These are phyloP conservation scores for Scrobipalpa atriplicella DNA, from an alignment of 2,888 invertebrate genomes.

Conservation along the genomic window DNA sequence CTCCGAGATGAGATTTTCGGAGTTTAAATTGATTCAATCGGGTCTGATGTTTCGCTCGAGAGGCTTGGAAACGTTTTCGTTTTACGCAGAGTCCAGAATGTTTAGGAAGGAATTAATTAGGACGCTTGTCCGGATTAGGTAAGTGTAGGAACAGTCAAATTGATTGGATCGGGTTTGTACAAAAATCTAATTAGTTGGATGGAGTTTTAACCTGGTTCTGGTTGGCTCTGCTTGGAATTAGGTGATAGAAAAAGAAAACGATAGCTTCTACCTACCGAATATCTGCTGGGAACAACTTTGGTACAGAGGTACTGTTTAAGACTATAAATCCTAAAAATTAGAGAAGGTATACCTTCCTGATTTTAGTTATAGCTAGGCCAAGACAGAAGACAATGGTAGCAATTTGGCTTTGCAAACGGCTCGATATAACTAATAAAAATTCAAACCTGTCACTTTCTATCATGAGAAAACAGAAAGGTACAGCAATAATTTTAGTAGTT, in stretches of 20 bases:
- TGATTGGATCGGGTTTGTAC: slow-evolving; percentile 36
- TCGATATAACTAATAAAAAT: no score
- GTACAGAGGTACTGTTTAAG: no score
- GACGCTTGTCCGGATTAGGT: slow-evolving; percentile 41
- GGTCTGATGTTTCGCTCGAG: slow-evolving; percentile 71
- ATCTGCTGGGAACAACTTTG: no score
- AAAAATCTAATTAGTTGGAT: slow-evolving; percentile 28
- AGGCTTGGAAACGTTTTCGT: slow-evolving; percentile 45
- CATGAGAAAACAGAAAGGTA: no score
- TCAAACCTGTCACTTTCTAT: no score
- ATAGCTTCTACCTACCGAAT: neutral
- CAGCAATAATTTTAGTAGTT: no score
- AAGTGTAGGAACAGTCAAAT: slow-evolving; percentile 33
- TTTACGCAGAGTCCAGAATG: slow-evolving; percentile 55
- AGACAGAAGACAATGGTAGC: no score
- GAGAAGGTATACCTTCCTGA: no score
- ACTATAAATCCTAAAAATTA: no score
- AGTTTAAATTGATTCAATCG: slow-evolving; percentile 81
- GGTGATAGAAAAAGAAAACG: neutral
- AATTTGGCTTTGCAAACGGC: no score
- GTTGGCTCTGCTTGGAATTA: slow-evolving; percentile 7
- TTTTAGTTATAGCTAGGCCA: no score
- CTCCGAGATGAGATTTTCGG: slow-evolving; percentile 76
- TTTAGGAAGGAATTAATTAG: slow-evolving; percentile 67
- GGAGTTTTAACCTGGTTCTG: slow-evolving; percentile 25